Conservation (phyloP, 2,888 invertebrate species). For the Bruchidius siliquastri region DNA sequence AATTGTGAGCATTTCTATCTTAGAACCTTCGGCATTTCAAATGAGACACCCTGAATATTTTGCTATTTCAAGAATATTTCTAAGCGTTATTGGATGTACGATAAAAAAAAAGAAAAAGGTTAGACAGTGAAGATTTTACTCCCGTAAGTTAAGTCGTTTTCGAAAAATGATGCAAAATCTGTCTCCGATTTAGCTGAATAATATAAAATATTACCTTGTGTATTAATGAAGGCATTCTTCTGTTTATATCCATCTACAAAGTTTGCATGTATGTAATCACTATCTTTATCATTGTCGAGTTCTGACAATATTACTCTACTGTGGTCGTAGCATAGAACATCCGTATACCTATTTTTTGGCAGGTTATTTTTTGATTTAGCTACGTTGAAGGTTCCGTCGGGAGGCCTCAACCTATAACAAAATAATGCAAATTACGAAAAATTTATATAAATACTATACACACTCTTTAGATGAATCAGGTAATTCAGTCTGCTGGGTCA, state of each 20-base stretch:
- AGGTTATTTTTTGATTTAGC: conserved; percentile 75
- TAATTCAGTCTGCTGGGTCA: too few species aligned
- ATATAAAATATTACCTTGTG: conserved; percentile 69
- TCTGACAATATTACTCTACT: conserved; percentile 80
- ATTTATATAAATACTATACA: too few species aligned
- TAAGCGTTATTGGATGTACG: too few species aligned
- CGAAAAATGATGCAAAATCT: not conserved
- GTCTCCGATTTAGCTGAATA: too few species aligned
- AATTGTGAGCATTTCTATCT: too few species aligned
- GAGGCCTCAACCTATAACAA: conserved; percentile 61
- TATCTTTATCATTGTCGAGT: conserved; percentile 65
- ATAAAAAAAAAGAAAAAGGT: too few species aligned
- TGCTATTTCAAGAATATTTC: too few species aligned
- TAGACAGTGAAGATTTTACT: too few species aligned
- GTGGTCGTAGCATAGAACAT: conserved; percentile 95
- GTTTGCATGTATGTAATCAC: conserved; percentile 96
- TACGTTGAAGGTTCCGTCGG: conserved; percentile 81
- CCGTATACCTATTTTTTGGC: conserved; percentile 87
- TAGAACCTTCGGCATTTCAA: too few species aligned
- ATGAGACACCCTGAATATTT: too few species aligned
- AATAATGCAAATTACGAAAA: not conserved
- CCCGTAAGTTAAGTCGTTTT: too few species aligned
- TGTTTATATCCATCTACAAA: conserved; percentile 97
- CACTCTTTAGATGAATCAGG: too few species aligned
- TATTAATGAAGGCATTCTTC: conserved; percentile 95